Base-by-base conservation (phyloP, 2,113 vertebrate species). In the Chionomys nivalis region DNA sequence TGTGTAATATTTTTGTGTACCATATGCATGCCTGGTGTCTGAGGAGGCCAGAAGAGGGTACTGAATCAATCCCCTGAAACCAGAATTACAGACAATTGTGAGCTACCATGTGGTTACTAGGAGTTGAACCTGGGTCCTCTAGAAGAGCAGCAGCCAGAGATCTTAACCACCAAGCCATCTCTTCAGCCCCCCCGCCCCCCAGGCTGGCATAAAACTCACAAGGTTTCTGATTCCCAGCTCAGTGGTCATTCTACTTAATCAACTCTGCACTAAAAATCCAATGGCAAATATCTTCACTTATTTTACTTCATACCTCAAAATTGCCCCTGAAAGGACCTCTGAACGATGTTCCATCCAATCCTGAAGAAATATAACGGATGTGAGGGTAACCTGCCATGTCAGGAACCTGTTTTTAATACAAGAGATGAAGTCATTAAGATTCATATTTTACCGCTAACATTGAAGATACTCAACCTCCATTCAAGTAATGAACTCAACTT, bases 361-460 rank as follows among this genome's bases (percentile, higher is more conserved):
- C 99, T 96, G 99, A 99, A 98, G 99, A 99, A 98, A 99, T 99
- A 98, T 99, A 99, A 98, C 99, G 99, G 98, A 99, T 99, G 98
- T 99, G 99, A 98, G 99, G 99, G 98, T 99, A 99, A 98, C 99
- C 99, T 97, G 99, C 99, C 99, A 99, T 99, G 98, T 99, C 99
- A 98, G 99, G 99, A 98, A 99, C 99, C 99, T 99, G 98, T 94
- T n/a, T 98, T 97, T 97, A 98, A 98, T 93, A 98, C 94, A 98
- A 98, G 95, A 98, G 0, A 95, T 98, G 98, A 98, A 98, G 97
- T 97, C 97, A 98, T 97, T 97, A 98, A 97, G 98, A 98, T 97
- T 63, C 55, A 58, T 95, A 39, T 87, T 97, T 96, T 97, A 97
- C 97, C 97, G 73, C 83, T 96, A 98, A 96, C 49, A 93, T 8